Conservation (phyloP, 2,888 invertebrate species). For the Odontocerum albicorne region DNA sequence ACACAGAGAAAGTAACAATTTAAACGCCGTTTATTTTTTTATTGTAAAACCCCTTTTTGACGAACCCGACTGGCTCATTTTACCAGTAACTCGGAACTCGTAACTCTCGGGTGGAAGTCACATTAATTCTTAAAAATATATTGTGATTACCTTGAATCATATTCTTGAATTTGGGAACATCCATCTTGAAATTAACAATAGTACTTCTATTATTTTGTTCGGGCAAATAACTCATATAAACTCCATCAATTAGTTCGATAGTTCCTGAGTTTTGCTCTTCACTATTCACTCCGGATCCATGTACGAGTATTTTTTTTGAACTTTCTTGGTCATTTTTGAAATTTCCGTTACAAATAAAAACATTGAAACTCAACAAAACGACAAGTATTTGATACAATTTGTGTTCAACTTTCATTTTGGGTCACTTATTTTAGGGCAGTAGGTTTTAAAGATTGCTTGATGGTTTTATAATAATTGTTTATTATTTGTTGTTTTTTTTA, state of each 20-base stretch:
- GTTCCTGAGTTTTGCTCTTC: neutral
- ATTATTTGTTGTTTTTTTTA: neutral
- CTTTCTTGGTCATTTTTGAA: neutral
- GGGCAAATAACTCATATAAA: conserved; percentile 22
- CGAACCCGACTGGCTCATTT: too few relatives aligned
- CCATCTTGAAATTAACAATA: conserved; percentile 19
- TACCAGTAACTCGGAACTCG: too few relatives aligned
- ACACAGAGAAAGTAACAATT: too few relatives aligned
- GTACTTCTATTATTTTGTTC: neutral
- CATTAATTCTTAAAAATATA: too few relatives aligned
- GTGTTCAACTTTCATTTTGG: neutral
- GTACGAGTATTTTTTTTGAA: neutral
- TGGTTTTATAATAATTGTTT: too few relatives aligned
- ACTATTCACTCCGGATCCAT: too few relatives aligned
- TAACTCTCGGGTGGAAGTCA: too few relatives aligned
- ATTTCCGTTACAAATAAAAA: neutral
- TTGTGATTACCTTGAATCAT: neutral
- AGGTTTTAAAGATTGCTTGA: too few relatives aligned
- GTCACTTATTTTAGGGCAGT: neutral
- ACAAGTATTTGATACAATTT: neutral
- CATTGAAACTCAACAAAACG: neutral
- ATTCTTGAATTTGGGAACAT: conserved; percentile 1
- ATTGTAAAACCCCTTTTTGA: too few relatives aligned
- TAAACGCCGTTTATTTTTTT: too few relatives aligned
- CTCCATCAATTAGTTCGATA: conserved; percentile 23